These are phyloP conservation scores for Caenorhabditis sp. DNA, from an alignment of 2,888 invertebrate genomes.

Conservation along the genomic window DNA sequence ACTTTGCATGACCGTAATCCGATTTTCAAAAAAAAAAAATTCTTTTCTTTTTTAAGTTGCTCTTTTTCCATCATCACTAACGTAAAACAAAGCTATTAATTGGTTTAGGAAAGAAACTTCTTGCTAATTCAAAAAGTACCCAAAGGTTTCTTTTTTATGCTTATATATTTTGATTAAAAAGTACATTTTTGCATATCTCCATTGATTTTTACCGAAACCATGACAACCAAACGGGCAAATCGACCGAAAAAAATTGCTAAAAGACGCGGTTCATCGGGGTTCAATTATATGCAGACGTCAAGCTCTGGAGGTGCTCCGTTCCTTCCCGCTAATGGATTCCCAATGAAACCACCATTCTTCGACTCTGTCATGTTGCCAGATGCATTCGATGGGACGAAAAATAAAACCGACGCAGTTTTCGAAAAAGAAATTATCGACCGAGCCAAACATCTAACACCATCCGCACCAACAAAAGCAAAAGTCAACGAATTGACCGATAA, in stretches of 20 bases:
- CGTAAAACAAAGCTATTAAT: no score
- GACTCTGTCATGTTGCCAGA: constrained; percentile 10
- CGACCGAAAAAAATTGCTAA: background rate
- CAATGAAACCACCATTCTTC: constrained; percentile 2
- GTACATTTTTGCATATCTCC: background rate
- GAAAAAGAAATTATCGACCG: constrained; percentile 19
- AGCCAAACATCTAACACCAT: constrained; percentile 16
- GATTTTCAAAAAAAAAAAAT: constrained; percentile 4
- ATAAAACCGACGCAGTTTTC: constrained; percentile 3
- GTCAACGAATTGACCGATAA: constrained; percentile 11
- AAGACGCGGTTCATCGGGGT: background rate
- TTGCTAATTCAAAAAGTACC: no score
- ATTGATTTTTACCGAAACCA: background rate
- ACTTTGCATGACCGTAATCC: background rate
- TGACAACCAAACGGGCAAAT: background rate
- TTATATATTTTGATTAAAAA: no score
- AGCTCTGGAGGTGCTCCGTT: background rate
- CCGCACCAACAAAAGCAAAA: background rate
- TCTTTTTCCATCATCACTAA: no score
- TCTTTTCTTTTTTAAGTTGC: no score
- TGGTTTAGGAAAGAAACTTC: no score
- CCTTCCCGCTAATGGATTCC: background rate
- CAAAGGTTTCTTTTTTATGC: no score
- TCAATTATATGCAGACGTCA: background rate
- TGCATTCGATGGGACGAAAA: constrained; percentile 9